Percentiles rank a stretch among this genome's conserved stretches.
These are phyloP conservation scores for Tinea pellionella DNA, from an alignment of 2,888 invertebrate species.

Conservation along the genomic window DNA sequence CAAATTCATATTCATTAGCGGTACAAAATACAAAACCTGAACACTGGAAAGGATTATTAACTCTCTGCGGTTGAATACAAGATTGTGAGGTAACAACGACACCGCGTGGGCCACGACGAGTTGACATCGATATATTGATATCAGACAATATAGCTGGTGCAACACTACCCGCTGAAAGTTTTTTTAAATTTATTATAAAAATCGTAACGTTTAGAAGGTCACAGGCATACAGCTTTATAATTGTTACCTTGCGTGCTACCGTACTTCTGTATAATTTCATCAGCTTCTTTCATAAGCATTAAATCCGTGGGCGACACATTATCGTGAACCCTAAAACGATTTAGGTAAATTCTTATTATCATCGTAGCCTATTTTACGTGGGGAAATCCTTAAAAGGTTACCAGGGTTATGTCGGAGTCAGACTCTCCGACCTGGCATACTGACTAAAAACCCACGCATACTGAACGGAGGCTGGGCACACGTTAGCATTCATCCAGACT, in stretches of 20 bases:
- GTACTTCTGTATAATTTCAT: conserved; percentile 54
- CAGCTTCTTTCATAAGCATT: conserved; percentile 45
- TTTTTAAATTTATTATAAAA: background rate
- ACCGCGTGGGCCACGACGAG: conserved; percentile 38
- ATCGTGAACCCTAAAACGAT: conserved; percentile 35
- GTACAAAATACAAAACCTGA: conserved; percentile 26
- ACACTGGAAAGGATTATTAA: conserved; percentile 41
- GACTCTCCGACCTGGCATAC: no score
- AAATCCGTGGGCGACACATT: conserved; percentile 39
- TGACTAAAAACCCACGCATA: no score
- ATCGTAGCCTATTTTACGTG: no score
- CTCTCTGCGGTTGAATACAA: conserved; percentile 17
- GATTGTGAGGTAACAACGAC: conserved; percentile 44
- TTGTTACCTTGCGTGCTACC: conserved; percentile 24
- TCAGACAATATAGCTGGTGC: conserved; percentile 24
- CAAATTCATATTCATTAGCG: no score
- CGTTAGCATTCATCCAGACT: no score
- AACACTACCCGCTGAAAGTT: conserved; percentile 17
- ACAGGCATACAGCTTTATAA: no score
- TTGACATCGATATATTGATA: conserved; percentile 22
- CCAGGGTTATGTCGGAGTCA: no score
- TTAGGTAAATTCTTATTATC: no score
- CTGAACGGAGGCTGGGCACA: no score
- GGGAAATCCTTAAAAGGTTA: no score
- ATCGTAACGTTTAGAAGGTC: background rate